These are phyloP conservation scores for Timandra comae DNA, from an alignment of 2,888 invertebrate genomes.

Conservation along the genomic window DNA sequence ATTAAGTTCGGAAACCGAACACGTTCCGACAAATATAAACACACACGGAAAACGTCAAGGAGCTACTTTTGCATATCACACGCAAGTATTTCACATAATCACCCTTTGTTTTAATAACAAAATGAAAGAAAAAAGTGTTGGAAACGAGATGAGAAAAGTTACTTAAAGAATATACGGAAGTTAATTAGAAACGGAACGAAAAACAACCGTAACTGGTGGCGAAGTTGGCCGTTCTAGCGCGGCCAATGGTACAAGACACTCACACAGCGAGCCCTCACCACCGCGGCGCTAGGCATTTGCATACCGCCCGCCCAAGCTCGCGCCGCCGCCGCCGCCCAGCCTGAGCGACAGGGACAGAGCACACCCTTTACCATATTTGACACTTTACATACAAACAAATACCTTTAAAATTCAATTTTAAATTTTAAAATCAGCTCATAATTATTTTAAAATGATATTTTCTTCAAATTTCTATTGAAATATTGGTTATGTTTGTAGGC, in stretches of 20 bases:
- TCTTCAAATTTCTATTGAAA: conserved; percentile 7
- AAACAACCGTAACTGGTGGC: conserved; percentile 78
- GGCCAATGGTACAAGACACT: conserved; percentile 73
- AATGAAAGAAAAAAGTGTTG: conserved; percentile 49
- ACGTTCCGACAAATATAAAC: conserved; percentile 52
- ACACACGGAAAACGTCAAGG: conserved; percentile 42
- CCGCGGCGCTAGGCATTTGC: conserved; percentile 70
- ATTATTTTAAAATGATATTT: no score
- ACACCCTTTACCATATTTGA: conserved; percentile 42
- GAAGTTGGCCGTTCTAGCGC: conserved; percentile 76
- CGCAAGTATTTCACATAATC: conserved; percentile 63
- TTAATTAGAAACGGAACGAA: conserved; percentile 76
- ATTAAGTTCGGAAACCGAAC: conserved; percentile 40
- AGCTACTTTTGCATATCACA: conserved; percentile 60
- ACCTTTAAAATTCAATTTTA: conserved; percentile 11
- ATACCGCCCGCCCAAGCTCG: conserved; percentile 76
- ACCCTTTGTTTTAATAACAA: conserved; percentile 48
- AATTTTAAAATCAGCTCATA: no score
- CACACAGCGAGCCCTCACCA: conserved; percentile 65
- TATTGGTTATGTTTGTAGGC: conserved; percentile 19
- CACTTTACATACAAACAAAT: conserved; percentile 34
- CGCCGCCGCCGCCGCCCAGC: conserved; percentile 66
- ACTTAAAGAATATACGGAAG: conserved; percentile 75
- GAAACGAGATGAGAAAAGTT: conserved; percentile 73
- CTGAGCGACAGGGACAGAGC: conserved; percentile 69